A percentile compares a stretch with the other conserved stretches of the same genome.
phyloP scores from a whole-genome alignment of 2,113 vertebrate genomes.

The Piliocolobus tephrosceles region DNA sequence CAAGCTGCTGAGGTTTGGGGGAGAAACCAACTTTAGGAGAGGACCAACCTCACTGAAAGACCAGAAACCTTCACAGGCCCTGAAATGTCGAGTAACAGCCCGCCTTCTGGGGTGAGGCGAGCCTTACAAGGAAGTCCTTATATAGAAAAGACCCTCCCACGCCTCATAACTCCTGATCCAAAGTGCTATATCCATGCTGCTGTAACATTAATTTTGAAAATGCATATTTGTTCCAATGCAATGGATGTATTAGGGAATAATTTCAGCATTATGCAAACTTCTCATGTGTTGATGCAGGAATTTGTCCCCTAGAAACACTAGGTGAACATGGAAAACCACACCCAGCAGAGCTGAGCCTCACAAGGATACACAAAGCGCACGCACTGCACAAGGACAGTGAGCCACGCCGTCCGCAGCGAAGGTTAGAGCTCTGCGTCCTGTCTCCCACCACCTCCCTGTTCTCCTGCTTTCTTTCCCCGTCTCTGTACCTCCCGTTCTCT shows the following conservation, averaged over 20 bases:
- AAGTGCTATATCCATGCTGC: neutral
- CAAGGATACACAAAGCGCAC: rapidly evolving
- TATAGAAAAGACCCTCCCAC: neutral
- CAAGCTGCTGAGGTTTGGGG: neutral
- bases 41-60: neutral
- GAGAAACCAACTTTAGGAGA: too few relatives aligned
- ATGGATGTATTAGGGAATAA: rapidly evolving
- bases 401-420: rapidly evolving
- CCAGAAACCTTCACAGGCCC: neutral
- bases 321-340: neutral
- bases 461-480: neutral
- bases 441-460: neutral
- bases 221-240: neutral
- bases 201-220: rapidly evolving
- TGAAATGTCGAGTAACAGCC: rapidly evolving
- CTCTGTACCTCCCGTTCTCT: rapidly evolving
- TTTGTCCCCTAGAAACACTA: neutral
- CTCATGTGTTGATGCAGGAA: rapidly evolving
- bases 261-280: rapidly evolving
- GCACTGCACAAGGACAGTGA: rapidly evolving
- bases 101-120: rapidly evolving
- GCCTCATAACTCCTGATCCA: neutral
- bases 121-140: neutral
- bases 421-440: rapidly evolving
- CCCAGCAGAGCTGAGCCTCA: rapidly evolving